Conservation (phyloP, 2,888 invertebrate species). For the Hoplodrina ambigua region DNA sequence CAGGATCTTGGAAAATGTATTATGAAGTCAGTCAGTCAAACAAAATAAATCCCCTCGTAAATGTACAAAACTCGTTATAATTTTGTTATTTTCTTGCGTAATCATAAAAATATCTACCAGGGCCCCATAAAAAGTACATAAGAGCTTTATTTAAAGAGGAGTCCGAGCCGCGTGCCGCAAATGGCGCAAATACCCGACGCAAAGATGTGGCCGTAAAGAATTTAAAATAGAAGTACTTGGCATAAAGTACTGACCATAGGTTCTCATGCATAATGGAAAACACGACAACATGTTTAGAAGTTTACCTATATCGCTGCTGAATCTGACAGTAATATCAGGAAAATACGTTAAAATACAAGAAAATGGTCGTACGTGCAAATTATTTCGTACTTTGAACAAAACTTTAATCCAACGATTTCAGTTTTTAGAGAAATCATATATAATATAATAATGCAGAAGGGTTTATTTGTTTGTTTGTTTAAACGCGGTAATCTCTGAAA, state of each 20-base stretch:
- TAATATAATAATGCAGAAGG: too few species aligned
- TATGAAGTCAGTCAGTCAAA: too few species aligned
- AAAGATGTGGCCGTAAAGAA: slow-evolving; percentile 26
- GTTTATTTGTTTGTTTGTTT: too few species aligned
- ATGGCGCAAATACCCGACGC: slow-evolving; percentile 9
- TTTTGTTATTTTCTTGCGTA: too few species aligned
- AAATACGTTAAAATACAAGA: slow-evolving; percentile 1
- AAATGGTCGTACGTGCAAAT: slow-evolving; percentile 14
- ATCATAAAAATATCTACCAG: slow-evolving; percentile 27
- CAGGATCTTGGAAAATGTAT: too few species aligned
- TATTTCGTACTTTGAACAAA: background rate
- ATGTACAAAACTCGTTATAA: too few species aligned
- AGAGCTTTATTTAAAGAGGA: slow-evolving; percentile 40
- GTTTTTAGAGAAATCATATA: too few species aligned
- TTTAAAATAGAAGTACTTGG: slow-evolving; percentile 47
- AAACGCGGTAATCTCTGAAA: too few species aligned
- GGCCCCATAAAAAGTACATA: slow-evolving; percentile 40
- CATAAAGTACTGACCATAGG: slow-evolving; percentile 18
- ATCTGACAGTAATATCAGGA: slow-evolving; percentile 20
- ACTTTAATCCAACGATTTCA: background rate
- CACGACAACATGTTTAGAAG: slow-evolving; percentile 40
- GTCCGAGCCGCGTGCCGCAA: background rate
- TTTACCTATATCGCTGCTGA: slow-evolving; percentile 29
- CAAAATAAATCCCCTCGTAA: too few species aligned
- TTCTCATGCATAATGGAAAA: slow-evolving; percentile 58